phyloP scores from a whole-genome alignment of 1,140 invertebrate species.

The Pentalonia nigronervosa region DNA sequence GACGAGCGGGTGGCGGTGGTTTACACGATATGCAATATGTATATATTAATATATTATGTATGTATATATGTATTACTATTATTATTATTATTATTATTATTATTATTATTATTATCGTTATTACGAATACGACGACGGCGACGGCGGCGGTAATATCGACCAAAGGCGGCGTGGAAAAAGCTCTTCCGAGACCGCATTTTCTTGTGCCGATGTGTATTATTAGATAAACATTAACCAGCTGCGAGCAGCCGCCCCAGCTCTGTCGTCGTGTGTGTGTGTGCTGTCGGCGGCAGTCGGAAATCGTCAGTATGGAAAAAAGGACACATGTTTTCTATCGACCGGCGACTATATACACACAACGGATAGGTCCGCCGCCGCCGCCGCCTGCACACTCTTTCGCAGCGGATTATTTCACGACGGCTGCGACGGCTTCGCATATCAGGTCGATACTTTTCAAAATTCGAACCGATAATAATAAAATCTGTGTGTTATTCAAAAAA shows the following conservation, averaged over 20 bases:
- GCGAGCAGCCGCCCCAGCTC: background rate
- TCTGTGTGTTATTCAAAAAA: background rate
- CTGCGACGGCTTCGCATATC: background rate
- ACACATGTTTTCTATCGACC: constrained; percentile 58
- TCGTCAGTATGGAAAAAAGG: constrained; percentile 57
- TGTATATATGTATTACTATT: no score
- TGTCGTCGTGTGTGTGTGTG: background rate
- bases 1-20: no score
- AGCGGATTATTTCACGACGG: constrained; percentile 3
- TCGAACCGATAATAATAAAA: background rate
- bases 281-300: constrained; percentile 32
- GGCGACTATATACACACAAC: background rate
- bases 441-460: constrained; percentile 15
- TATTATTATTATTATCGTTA: background rate
- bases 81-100: background rate
- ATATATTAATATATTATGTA: no score
- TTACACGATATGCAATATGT: no score
- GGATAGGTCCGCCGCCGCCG: background rate
- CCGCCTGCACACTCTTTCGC: background rate
- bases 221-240: constrained; percentile 58
- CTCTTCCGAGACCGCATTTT: background rate
- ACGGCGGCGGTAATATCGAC: background rate
- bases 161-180: background rate
- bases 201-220: constrained; percentile 47
- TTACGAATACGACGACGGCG: background rate